These are phyloP conservation scores for Monarcha castaneiventris DNA, from an alignment of 2,113 vertebrate species.

Conservation along the genomic window DNA sequence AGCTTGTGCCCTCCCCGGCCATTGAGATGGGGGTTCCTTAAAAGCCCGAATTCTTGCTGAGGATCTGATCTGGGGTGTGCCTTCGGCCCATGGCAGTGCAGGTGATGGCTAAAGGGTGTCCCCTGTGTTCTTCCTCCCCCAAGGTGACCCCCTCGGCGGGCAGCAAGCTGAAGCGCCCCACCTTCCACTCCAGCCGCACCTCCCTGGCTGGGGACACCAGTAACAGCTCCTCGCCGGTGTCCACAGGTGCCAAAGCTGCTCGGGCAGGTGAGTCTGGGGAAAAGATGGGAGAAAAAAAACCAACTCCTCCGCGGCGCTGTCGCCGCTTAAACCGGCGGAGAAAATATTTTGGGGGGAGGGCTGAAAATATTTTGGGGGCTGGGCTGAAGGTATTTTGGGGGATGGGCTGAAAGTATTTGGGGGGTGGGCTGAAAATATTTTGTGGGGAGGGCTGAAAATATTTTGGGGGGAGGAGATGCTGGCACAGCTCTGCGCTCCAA, in stretches of 20 bases:
- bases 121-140: conserved; percentile 43
- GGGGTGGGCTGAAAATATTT: no score
- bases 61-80: fast-evolving
- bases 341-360: fast-evolving
- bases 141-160: conserved; percentile 81
- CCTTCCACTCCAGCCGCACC: conserved; percentile 93
- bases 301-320: fast-evolving
- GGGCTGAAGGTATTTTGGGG: no score
- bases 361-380: fast-evolving
- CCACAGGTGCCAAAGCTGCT: conserved; percentile 79
- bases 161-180: conserved; percentile 91
- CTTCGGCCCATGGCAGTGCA: fast-evolving
- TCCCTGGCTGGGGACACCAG: conserved; percentile 93
- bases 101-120: neutral
- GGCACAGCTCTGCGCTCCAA: fast-evolving
- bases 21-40: conserved; percentile 41
- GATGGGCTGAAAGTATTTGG: no score
- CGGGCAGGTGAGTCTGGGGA: conserved; percentile 79
- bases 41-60: neutral
- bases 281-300: neutral
- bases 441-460: no score
- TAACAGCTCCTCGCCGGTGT: conserved; percentile 77
- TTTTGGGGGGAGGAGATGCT: neutral
- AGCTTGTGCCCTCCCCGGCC: conserved; percentile 45
- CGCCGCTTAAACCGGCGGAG: neutral